Evolutionary conservation across 2,113 vertebrate genomes (phyloP).

Genomic region (Sterrhoptilus dennistouni): DNA sequence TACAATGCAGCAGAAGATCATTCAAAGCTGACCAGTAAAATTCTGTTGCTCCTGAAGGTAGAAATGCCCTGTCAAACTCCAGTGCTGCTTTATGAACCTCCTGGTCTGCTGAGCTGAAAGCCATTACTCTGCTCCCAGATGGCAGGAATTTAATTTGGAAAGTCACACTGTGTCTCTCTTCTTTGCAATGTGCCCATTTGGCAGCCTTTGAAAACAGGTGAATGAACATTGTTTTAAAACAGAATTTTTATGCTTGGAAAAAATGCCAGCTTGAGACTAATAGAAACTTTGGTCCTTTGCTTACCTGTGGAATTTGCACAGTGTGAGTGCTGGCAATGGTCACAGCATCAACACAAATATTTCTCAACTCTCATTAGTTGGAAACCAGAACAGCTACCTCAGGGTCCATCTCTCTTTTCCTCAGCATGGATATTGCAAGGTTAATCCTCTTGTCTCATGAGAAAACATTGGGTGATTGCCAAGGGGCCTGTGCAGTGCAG

Average conservation of each 20-base stretch:
- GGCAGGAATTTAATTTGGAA: not conserved
- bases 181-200: not conserved
- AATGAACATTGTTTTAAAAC: not conserved
- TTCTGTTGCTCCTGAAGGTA: not conserved
- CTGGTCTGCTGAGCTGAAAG: not conserved
- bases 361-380: not conserved
- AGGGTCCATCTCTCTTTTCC: not conserved
- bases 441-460: not conserved
- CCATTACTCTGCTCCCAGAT: not conserved
- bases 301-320: not conserved
- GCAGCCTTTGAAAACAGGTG: conserved; percentile 6
- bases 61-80: not conserved
- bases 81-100: not conserved
- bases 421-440: not conserved
- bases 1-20: not conserved
- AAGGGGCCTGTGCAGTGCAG: fast-evolving
- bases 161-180: not conserved
- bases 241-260: not conserved
- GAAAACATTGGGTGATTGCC: fast-evolving
- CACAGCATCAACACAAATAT: not conserved
- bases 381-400: not conserved
- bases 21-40: conserved; percentile 31
- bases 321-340: not conserved
- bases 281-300: not conserved
- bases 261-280: not conserved